These are phyloP conservation scores for Carassius auratus DNA, from an alignment of 2,113 vertebrate species.

Conservation along the genomic window DNA sequence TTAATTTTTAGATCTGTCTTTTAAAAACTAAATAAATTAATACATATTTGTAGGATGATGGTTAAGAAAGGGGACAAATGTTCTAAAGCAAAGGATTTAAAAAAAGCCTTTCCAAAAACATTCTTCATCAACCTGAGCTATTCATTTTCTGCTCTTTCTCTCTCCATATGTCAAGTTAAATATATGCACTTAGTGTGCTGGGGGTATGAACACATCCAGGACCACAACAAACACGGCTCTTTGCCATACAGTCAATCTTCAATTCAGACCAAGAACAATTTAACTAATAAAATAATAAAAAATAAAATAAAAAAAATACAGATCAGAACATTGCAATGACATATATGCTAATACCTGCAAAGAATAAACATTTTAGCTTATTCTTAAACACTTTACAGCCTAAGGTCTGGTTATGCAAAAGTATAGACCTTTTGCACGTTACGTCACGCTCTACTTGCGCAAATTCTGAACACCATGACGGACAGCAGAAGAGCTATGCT, in stretches of 20 bases:
- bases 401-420: too few relatives aligned
- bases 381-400: too few relatives aligned
- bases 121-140: background rate
- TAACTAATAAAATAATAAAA: background rate
- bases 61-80: background rate
- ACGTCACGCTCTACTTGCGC: too few relatives aligned
- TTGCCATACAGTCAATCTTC: constrained; percentile 1
- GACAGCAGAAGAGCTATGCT: too few relatives aligned
- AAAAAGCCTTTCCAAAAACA: background rate
- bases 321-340: background rate
- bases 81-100: too few relatives aligned
- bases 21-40: background rate
- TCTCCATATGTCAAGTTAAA: constrained; percentile 57
- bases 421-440: too few relatives aligned
- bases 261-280: background rate
- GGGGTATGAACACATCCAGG: constrained; percentile 54
- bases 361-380: constrained; percentile 2
- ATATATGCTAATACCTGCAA: background rate
- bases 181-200: constrained; percentile 47
- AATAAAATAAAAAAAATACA: background rate
- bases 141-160: constrained; percentile 2
- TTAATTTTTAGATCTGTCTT: background rate
- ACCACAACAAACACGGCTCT: constrained; percentile 9
- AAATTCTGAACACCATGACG: too few relatives aligned
- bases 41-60: background rate